A percentile compares a stretch with the other conserved stretches of the same genome.
phyloP scores from a whole-genome alignment of 2,113 vertebrate genomes.

The Eubucco bourcierii region DNA sequence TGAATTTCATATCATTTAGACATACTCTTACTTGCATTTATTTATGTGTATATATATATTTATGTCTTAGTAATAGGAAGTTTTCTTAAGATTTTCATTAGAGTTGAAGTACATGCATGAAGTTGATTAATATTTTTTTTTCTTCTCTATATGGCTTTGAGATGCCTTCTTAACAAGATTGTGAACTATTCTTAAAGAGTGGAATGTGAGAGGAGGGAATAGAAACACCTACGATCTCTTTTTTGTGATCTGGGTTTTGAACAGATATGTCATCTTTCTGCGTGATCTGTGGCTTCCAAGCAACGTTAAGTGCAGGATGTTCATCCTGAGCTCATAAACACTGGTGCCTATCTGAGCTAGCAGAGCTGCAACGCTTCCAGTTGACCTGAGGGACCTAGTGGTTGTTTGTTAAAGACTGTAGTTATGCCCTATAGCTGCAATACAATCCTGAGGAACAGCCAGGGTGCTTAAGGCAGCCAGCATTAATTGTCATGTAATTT shows the following conservation, averaged over 20 bases:
- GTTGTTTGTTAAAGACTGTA: not conserved
- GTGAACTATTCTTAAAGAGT: not conserved
- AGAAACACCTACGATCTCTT: not conserved
- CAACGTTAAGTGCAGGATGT: not conserved
- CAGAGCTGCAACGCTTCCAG: not conserved
- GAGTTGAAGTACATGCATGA: not conserved
- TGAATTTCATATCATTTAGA: not conserved
- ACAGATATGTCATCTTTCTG: not conserved
- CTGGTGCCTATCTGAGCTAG: not conserved
- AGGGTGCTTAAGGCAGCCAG: not conserved
- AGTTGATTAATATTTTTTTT: not conserved
- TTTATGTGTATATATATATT: not conserved
- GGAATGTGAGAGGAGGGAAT: not conserved
- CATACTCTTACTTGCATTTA: not conserved
- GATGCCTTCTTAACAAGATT: not conserved
- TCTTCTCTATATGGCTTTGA: not conserved
- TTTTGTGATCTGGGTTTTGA: not conserved
- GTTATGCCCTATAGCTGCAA: not conserved
- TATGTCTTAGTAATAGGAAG: not conserved
- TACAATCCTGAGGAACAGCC: not conserved
- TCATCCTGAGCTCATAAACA: not conserved
- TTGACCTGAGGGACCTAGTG: not conserved
- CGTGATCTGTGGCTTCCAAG: not conserved
- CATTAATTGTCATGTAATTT: not conserved
- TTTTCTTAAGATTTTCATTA: not conserved